phyloP scores from a whole-genome alignment of 2,797 vertebrate genomes.

The Danio kyathit region DNA sequence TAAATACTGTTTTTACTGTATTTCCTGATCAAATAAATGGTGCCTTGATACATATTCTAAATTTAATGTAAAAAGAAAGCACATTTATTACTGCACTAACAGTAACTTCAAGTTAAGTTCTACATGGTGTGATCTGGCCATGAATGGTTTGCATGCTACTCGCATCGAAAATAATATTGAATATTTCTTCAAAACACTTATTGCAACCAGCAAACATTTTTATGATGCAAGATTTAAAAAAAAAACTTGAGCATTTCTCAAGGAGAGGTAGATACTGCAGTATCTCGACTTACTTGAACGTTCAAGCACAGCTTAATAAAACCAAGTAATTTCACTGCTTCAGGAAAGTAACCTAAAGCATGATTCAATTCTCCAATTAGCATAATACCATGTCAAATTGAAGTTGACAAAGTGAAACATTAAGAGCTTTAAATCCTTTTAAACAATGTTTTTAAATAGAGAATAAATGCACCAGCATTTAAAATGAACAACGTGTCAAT shows the following conservation, averaged over 20 bases:
- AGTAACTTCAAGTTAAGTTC: neutral
- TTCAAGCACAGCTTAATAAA: neutral
- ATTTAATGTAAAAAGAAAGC: neutral
- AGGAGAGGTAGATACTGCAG: no score
- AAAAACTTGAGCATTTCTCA: neutral
- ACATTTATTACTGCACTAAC: neutral
- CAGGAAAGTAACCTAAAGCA: constrained; percentile 11
- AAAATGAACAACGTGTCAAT: neutral
- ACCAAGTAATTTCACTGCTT: neutral
- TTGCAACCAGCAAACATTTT: constrained; percentile 14
- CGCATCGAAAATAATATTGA: neutral
- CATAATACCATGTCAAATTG: constrained; percentile 21
- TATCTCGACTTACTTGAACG: neutral
- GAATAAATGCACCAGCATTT: neutral
- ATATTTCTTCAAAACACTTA: constrained; percentile 1
- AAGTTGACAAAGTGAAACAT: neutral
- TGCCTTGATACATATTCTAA: neutral
- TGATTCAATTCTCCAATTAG: constrained; percentile 12
- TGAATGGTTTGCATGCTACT: neutral
- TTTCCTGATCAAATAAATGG: neutral
- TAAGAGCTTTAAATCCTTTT: neutral
- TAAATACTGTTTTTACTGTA: no score
- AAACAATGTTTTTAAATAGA: neutral
- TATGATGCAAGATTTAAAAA: neutral
- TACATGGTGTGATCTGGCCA: neutral